These are phyloP conservation scores for Leptosomus discolor DNA, from an alignment of 2,113 vertebrate genomes.

Conservation along the genomic window DNA sequence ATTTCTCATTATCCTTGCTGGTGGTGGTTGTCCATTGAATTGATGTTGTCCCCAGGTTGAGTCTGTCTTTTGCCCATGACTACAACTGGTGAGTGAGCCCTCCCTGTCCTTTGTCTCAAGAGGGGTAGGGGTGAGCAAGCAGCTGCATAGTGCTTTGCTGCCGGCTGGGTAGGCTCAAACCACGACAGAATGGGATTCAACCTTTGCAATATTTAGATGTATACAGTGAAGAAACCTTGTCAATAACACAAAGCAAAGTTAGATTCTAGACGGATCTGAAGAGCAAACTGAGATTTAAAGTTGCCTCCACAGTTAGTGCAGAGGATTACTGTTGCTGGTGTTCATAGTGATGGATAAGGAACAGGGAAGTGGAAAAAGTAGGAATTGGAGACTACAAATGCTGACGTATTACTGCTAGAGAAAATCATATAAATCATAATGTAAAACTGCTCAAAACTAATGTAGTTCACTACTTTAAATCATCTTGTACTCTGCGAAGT, in stretches of 20 bases:
- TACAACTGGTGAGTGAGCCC: too few species aligned
- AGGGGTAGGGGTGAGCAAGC: too few species aligned
- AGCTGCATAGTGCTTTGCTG: too few species aligned
- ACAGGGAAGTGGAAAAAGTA: neutral
- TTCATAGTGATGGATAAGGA: neutral
- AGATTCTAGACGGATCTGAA: neutral
- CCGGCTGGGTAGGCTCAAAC: too few species aligned
- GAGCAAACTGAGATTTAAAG: neutral
- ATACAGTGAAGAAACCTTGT: neutral
- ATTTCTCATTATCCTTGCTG: too few species aligned
- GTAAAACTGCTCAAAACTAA: neutral
- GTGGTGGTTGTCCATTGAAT: too few species aligned
- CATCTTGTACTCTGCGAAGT: neutral
- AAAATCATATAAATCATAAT: neutral
- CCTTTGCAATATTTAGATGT: neutral
- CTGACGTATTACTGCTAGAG: neutral
- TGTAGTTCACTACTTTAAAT: neutral
- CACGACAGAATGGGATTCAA: neutral
- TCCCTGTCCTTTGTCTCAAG: too few species aligned
- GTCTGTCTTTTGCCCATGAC: too few species aligned
- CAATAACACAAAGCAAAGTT: neutral
- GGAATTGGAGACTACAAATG: neutral
- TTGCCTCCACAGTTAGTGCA: neutral
- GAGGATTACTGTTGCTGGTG: neutral
- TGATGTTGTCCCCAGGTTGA: too few species aligned